Conservation (phyloP, 1,140 invertebrate genomes). For the Anastrepha obliqua region DNA sequence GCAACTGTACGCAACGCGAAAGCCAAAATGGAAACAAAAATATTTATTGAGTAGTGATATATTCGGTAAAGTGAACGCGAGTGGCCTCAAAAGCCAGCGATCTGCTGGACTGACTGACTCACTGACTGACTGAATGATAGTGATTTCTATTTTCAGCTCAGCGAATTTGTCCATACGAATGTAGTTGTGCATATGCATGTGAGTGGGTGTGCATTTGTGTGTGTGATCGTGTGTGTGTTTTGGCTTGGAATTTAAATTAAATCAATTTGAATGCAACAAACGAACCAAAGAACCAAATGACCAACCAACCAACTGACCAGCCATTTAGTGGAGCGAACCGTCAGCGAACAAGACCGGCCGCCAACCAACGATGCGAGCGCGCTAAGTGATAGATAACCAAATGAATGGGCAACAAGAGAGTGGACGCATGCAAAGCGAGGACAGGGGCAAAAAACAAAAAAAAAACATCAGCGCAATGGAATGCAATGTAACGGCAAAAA, state of each 20-base stretch:
- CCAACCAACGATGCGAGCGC: background rate
- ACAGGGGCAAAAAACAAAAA: background rate
- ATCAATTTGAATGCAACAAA: conserved; percentile 55
- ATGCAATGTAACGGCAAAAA: conserved; percentile 2
- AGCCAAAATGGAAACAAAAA: conserved; percentile 18
- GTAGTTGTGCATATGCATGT: background rate
- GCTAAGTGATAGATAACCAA: conserved; percentile 40
- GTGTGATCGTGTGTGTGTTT: background rate
- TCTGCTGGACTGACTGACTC: background rate
- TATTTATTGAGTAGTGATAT: conserved; percentile 39
- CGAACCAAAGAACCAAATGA: conserved; percentile 26
- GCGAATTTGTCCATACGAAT: background rate
- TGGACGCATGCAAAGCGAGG: background rate
- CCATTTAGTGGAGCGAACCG: background rate
- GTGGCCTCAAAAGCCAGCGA: conserved; percentile 62
- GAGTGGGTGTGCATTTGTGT: background rate
- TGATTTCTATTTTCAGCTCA: background rate
- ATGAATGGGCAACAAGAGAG: conserved; percentile 20
- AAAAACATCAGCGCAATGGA: conserved; percentile 29
- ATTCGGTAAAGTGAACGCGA: conserved; percentile 61
- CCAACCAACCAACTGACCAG: conserved; percentile 48
- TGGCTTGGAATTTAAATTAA: conserved; percentile 47
- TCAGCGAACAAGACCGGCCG: background rate
- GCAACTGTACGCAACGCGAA: background rate
- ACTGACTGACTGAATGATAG: conserved; percentile 20